phyloP scores from a whole-genome alignment of 2,113 vertebrate genomes.

The human (Homo sapiens) region GRCh38 chr5:74117001-74117500 shows the following conservation, averaged over 20 bases:
- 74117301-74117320: slow-evolving; percentile 53
- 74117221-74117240: not conserved
- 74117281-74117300: slow-evolving; percentile 50
- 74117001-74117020: not conserved
- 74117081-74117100: not conserved
- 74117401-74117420: not conserved
- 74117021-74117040: not conserved
- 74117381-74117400: not conserved
- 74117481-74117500: not conserved
- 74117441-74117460: not conserved
- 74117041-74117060: not conserved
- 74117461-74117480: not conserved
- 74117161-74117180: slow-evolving; percentile 65
- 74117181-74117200: slow-evolving; percentile 75
- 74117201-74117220: not conserved
- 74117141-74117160: slow-evolving; percentile 58
- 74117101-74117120: not conserved
- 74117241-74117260: not conserved
- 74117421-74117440: slow-evolving; percentile 5
- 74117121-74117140: not conserved
- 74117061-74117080: not conserved
- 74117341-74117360: not conserved
- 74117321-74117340: not conserved
- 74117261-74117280: not conserved
- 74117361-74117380: not conserved